phyloP scores from a whole-genome alignment of 1,140 invertebrate genomes.

The Neomicropteryx cornuta region DNA sequence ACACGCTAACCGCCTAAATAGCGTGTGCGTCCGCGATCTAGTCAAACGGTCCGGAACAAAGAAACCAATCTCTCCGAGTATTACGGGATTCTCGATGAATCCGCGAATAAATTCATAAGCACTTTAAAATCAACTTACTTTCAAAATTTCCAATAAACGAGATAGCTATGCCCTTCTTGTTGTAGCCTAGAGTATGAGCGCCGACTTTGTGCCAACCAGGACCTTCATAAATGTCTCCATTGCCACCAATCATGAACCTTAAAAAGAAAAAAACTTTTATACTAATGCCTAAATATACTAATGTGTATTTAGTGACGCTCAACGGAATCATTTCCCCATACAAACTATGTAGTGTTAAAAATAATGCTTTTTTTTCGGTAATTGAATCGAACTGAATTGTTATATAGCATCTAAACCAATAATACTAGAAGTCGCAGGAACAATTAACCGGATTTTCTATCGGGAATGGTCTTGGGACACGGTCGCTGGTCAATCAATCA shows the following conservation, averaged over 20 bases:
- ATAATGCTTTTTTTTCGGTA: background rate
- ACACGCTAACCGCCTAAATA: too few relatives aligned
- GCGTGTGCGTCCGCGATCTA: background rate
- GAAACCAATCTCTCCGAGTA: background rate
- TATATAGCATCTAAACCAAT: too few relatives aligned
- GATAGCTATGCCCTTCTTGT: conserved; percentile 51
- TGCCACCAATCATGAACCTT: conserved; percentile 66
- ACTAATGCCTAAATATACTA: too few relatives aligned
- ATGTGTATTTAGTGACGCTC: too few relatives aligned
- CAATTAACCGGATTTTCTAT: too few relatives aligned
- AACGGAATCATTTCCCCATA: too few relatives aligned
- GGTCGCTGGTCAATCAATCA: too few relatives aligned
- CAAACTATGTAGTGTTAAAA: too few relatives aligned
- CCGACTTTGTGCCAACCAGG: conserved; percentile 61
- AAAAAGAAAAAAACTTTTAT: conserved; percentile 11
- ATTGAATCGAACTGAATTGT: too few relatives aligned
- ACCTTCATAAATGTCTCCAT: conserved; percentile 68
- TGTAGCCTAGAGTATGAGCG: conserved; percentile 57
- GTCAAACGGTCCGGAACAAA: background rate
- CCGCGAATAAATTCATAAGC: background rate
- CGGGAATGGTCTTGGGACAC: too few relatives aligned
- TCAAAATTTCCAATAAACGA: conserved; percentile 60
- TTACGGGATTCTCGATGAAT: background rate
- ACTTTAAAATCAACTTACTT: conserved; percentile 29
- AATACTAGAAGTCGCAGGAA: too few relatives aligned